Evolutionary conservation across 2,113 vertebrate genomes (phyloP).

Genomic region (Tyrannus savana): DNA sequence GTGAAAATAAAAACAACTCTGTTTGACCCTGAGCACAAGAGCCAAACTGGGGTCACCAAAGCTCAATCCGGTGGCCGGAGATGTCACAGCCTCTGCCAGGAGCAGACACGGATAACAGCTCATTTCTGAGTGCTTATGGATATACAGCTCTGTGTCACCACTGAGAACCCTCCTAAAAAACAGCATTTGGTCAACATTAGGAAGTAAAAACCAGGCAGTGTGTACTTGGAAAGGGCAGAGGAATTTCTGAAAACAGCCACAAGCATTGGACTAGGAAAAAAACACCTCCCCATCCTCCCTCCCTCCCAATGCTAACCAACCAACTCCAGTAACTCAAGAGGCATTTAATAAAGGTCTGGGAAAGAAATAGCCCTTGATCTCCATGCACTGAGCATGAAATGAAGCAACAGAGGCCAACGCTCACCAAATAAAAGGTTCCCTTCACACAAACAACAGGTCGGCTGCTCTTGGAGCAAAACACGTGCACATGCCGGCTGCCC

Average conservation of each 20-base stretch:
- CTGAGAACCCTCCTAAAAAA: background rate
- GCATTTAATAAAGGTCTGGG: background rate
- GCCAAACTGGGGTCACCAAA: background rate
- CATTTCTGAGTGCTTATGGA: background rate
- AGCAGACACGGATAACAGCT: background rate
- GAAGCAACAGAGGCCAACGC: background rate
- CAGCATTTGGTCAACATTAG: background rate
- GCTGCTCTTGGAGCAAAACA: background rate
- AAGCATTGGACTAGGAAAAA: background rate
- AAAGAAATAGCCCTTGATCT: background rate
- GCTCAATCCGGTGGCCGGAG: background rate
- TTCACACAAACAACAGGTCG: background rate
- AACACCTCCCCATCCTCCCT: background rate
- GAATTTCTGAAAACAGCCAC: background rate
- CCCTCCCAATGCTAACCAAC: background rate
- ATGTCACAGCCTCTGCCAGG: background rate
- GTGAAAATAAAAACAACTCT: background rate
- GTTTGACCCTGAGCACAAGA: background rate
- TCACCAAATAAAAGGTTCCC: background rate
- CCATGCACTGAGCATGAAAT: background rate
- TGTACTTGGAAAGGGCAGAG: background rate
- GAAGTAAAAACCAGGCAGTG: background rate
- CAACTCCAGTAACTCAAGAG: background rate
- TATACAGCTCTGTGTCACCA: background rate
- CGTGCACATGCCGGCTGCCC: fast-evolving